Evolutionary conservation across 2,797 vertebrate genomes (phyloP).

Genomic region (Liparis tanakae): DNA sequence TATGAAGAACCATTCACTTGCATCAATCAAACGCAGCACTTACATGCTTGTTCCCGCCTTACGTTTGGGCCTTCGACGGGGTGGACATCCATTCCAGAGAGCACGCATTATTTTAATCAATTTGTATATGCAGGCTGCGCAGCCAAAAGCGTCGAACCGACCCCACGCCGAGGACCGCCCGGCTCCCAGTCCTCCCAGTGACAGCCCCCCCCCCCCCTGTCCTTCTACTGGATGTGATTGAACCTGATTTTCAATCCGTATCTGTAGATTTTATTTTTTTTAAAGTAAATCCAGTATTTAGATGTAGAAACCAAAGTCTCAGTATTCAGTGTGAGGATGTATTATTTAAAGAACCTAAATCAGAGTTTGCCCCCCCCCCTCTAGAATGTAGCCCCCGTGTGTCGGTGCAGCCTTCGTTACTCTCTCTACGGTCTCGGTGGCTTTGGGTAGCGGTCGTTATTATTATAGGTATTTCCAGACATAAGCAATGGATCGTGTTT

Average conservation of each 20-base stretch:
- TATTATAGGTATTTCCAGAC: conserved; percentile 68
- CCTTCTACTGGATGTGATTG: conserved; percentile 52
- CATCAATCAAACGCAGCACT: conserved; percentile 84
- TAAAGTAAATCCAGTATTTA: conserved; percentile 74
- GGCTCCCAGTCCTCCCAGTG: too few relatives aligned
- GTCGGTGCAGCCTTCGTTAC: conserved; percentile 67
- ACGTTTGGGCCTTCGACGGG: conserved; percentile 75
- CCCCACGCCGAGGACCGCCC: conserved; percentile 71
- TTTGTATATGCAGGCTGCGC: conserved; percentile 83
- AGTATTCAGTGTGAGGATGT: conserved; percentile 72
- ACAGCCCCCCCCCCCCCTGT: too few relatives aligned
- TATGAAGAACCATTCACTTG: conserved; percentile 77
- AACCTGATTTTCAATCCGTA: conserved; percentile 57
- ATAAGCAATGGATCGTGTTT: conserved; percentile 73
- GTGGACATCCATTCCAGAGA: conserved; percentile 75
- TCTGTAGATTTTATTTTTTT: conserved; percentile 56
- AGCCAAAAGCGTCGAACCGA: conserved; percentile 79
- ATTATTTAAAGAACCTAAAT: conserved; percentile 66
- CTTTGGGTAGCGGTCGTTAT: conserved; percentile 63
- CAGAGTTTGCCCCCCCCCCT: conserved; percentile 71
- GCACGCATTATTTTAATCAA: conserved; percentile 81
- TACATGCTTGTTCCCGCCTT: conserved; percentile 82
- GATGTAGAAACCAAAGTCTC: conserved; percentile 81
- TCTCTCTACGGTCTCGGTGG: conserved; percentile 65
- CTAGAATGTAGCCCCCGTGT: conserved; percentile 77